Base-by-base conservation (phyloP, 2,888 invertebrate genomes). In the Drosophila helvetica region DNA sequence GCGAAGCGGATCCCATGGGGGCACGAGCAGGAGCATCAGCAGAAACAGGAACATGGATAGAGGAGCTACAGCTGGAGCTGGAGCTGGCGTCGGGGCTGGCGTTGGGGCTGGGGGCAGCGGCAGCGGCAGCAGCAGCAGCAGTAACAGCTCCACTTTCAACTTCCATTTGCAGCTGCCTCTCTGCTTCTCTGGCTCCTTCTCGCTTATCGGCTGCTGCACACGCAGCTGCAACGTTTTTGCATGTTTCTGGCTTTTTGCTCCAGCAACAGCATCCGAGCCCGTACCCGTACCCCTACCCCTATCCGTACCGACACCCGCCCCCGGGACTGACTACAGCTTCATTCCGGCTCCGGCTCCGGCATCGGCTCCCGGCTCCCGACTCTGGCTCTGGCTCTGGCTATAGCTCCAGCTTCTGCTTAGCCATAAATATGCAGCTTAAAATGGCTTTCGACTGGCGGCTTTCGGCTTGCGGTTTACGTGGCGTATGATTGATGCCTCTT, bases 361-460 rank as follows among this genome's bases (percentile, higher is more conserved):
- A 58, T 51, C 59, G 42, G 52, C 27, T 38, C 45, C 4, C 18
- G 30, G 30, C 42, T 42, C 45, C 4, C 18, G 30, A 22, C 42
- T 42, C 12, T 19, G 18, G 43, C 53, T 58, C 38, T 54, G 18
- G 48, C 55, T 54, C 42, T 1, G 4, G 15, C 15, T 38, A 1
- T 6, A 38, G 10, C 38, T 38, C 38, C 15, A 6, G n/a, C 38
- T 75, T 59, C 73, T 76, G 88, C 86, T 84, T 88, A 84, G 83
- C 85, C 74, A 84, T 84, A 84, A 88, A 84, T 84, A 86, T 86
- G 75, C 81, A 86, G 88, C 83, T 84, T 84, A 88, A 88, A 83
- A 83, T 84, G 83, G 88, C 79, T 86, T 88, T 80, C 88, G 88
- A 80, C 84, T 83, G 74, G 88, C 86, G 86, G 88, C 84, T 73